These are phyloP conservation scores for Arvicola amphibius DNA, from an alignment of 2,797 vertebrate species.

Conservation along the genomic window DNA sequence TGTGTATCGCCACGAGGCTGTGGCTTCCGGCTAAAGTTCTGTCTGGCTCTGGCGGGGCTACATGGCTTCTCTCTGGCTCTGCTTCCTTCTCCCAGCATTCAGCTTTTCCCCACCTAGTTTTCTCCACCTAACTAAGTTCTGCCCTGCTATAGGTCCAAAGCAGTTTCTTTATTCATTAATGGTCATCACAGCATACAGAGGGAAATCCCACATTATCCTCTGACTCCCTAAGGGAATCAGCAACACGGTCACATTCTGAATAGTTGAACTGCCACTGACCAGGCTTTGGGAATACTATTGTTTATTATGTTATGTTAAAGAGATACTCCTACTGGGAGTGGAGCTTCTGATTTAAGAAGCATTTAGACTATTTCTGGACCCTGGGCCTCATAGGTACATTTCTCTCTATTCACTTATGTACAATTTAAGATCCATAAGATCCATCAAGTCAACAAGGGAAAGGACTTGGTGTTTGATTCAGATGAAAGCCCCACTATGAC, in stretches of 20 bases:
- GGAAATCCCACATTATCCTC: background rate
- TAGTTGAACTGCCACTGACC: background rate
- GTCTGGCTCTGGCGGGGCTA: too few species aligned
- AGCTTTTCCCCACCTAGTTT: too few species aligned
- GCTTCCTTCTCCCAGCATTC: too few species aligned
- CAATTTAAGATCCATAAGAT: background rate
- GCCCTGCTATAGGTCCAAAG: too few species aligned
- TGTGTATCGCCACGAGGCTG: too few species aligned
- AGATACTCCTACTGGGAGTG: background rate
- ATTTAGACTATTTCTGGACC: background rate
- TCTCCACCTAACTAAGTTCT: too few species aligned
- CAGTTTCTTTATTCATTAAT: too few species aligned
- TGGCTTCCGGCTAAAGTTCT: too few species aligned
- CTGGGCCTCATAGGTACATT: background rate
- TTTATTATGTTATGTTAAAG: background rate
- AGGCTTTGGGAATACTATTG: background rate
- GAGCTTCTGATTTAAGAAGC: background rate
- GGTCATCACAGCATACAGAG: too few species aligned
- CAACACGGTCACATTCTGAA: background rate
- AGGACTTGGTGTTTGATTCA: background rate
- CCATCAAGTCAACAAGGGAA: slow-evolving; percentile 31
- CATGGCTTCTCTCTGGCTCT: too few species aligned
- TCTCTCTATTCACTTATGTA: background rate
- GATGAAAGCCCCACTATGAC: background rate
- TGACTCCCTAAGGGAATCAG: background rate